Conservation (phyloP, 2,888 invertebrate species). For the Itoplectis maculator region DNA sequence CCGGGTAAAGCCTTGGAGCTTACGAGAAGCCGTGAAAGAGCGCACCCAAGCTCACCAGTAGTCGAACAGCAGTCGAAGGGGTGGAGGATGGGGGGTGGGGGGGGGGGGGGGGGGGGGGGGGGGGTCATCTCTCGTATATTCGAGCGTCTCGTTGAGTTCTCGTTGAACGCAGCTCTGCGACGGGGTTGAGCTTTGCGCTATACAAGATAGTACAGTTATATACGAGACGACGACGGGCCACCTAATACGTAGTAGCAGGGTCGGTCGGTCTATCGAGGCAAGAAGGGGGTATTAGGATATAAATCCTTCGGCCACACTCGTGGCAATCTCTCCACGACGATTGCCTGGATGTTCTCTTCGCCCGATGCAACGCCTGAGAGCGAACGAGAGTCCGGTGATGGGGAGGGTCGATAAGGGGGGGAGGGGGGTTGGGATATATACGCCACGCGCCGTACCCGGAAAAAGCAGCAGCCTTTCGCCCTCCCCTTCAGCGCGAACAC, state of each 20-base stretch:
- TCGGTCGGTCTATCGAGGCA: not conserved
- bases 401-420: too few species aligned
- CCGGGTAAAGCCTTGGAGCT: slow-evolving; percentile 27
- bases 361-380: not conserved
- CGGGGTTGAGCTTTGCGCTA: slow-evolving; percentile 10
- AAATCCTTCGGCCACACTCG: slow-evolving; percentile 57
- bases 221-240: not conserved
- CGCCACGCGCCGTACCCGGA: slow-evolving; percentile 14
- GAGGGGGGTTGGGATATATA: too few species aligned
- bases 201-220: slow-evolving; percentile 1
- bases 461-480: slow-evolving; percentile 20
- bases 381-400: not conserved
- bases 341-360: slow-evolving; percentile 31
- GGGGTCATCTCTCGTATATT: slow-evolving; percentile 41
- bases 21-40: slow-evolving; percentile 29
- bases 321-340: slow-evolving; percentile 51
- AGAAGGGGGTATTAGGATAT: slow-evolving; percentile 52
- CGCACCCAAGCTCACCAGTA: slow-evolving; percentile 12
- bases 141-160: slow-evolving; percentile 51
- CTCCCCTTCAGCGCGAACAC: not conserved
- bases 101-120: too few species aligned
- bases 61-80: not conserved
- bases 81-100: too few species aligned
- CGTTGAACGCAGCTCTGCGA: slow-evolving; percentile 21
- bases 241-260: slow-evolving; percentile 3